phyloP scores from a whole-genome alignment of 1,140 invertebrate species.

The Ceratina calcarata region DNA sequence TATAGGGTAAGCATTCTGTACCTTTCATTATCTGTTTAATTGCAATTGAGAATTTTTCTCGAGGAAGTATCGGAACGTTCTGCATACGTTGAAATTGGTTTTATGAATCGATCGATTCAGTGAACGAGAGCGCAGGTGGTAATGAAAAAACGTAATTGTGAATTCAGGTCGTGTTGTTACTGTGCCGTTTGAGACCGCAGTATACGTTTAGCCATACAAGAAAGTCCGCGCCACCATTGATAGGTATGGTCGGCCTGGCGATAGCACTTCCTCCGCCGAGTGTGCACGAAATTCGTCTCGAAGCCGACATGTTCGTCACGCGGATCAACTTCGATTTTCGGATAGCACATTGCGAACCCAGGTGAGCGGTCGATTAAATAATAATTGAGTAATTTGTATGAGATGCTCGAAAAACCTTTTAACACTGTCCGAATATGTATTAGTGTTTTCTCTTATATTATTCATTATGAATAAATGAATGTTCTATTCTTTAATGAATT shows the following conservation, averaged over 20 bases:
- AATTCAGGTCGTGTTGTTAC: constrained; percentile 92
- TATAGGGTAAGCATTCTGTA: constrained; percentile 90
- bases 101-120: constrained; percentile 8
- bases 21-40: background rate
- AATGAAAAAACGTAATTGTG: constrained; percentile 15
- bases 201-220: constrained; percentile 94
- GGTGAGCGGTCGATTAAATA: constrained; percentile 82
- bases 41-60: background rate
- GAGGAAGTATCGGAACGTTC: too few species aligned
- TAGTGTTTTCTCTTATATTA: background rate
- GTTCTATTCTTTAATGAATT: constrained; percentile 46
- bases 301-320: constrained; percentile 98
- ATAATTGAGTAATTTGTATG: background rate
- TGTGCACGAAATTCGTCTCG: constrained; percentile 97
- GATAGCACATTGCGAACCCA: constrained; percentile 97
- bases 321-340: constrained; percentile 97
- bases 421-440: background rate
- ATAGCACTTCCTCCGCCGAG: constrained; percentile 97
- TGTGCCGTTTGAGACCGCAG: constrained; percentile 94
- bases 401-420: background rate
- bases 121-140: constrained; percentile 11
- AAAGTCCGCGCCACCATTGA: constrained; percentile 89
- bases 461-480: background rate
- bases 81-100: background rate
- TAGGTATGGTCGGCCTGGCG: constrained; percentile 96